Evolutionary conservation across 2,888 invertebrate species (phyloP).

Genomic region (Nemotelus pantherinus): DNA sequence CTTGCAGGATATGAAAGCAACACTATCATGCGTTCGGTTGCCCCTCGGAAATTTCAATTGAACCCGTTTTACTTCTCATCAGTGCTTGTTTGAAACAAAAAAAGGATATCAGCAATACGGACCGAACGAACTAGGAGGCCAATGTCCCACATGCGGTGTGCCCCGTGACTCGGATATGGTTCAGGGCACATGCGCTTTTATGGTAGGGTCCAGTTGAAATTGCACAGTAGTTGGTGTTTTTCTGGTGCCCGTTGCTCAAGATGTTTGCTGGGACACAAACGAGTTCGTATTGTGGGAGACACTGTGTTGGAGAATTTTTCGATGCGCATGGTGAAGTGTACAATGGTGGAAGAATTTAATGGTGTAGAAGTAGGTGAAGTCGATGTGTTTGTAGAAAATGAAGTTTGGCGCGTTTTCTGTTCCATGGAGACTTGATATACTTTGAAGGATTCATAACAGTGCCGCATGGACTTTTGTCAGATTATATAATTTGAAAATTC

Average conservation of each 20-base stretch:
- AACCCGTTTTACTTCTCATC: background rate
- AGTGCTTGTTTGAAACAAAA: background rate
- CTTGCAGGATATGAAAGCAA: constrained; percentile 37
- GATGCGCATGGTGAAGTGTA: constrained; percentile 16
- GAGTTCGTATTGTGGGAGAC: background rate
- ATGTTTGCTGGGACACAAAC: background rate
- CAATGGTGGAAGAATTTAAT: constrained; percentile 8
- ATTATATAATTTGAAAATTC: no score
- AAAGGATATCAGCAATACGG: constrained; percentile 33
- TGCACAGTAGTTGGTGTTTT: constrained; percentile 11
- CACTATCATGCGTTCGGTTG: constrained; percentile 20
- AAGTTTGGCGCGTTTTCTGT: constrained; percentile 40
- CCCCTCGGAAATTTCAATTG: background rate
- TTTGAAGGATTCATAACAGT: no score
- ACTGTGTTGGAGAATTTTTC: constrained; percentile 10
- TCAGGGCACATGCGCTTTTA: constrained; percentile 13
- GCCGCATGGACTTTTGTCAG: no score
- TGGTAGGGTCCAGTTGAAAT: background rate
- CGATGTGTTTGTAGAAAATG: constrained; percentile 25
- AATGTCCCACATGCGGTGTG: constrained; percentile 28
- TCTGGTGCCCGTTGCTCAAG: background rate
- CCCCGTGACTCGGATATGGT: constrained; percentile 20
- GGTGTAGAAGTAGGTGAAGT: constrained; percentile 3
- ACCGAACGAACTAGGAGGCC: constrained; percentile 19
- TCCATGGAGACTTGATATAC: constrained; percentile 6